Conservation (phyloP, 2,888 invertebrate genomes). For the Aleiodes leptofemur region DNA sequence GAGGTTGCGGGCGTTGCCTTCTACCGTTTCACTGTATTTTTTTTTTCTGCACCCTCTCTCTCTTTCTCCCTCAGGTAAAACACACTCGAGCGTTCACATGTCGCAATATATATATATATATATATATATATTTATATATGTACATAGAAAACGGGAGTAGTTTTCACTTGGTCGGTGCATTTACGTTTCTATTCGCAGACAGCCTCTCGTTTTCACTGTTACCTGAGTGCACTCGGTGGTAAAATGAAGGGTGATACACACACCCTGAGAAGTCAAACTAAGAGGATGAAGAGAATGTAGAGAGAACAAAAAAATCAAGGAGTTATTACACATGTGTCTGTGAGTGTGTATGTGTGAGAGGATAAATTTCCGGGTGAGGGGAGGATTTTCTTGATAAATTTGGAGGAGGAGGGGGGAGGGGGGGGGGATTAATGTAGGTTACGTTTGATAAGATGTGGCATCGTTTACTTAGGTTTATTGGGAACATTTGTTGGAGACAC, state of each 20-base stretch:
- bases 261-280: conserved; percentile 14
- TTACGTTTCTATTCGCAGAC: conserved; percentile 19
- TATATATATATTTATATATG: no score
- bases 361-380: background rate
- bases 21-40: conserved; percentile 37
- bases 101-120: background rate
- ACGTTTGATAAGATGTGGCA: background rate
- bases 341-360: background rate
- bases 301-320: background rate
- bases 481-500: conserved; percentile 5
- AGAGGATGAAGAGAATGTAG: conserved; percentile 2
- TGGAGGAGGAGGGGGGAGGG: no score
- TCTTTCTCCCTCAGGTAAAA: conserved; percentile 20
- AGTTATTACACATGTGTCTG: background rate
- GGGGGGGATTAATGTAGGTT: background rate
- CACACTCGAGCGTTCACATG: conserved; percentile 15
- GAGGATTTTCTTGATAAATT: background rate
- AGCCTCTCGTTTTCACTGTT: background rate
- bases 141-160: background rate
- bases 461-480: conserved; percentile 3
- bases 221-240: conserved; percentile 33
- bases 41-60: conserved; percentile 16
- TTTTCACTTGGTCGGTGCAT: conserved; percentile 36
- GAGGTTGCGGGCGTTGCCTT: conserved; percentile 45
- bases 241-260: conserved; percentile 24